A percentile compares a stretch with the other conserved stretches of the same genome.
These are phyloP conservation scores for Tolypeutes matacus DNA, from an alignment of 2,797 vertebrate genomes.

Conservation along the genomic window DNA sequence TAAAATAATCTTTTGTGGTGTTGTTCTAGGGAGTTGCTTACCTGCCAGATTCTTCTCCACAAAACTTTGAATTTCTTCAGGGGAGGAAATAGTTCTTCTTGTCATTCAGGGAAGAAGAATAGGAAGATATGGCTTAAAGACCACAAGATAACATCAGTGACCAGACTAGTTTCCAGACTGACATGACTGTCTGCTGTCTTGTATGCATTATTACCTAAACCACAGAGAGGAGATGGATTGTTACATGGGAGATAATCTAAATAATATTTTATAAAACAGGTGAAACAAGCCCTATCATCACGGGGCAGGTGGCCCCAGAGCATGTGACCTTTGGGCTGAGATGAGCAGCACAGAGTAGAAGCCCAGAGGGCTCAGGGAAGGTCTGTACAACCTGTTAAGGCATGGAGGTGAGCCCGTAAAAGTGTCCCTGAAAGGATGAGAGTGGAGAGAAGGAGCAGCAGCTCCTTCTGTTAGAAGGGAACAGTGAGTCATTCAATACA, in stretches of 20 bases:
- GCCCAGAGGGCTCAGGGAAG: background rate
- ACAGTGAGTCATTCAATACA: background rate
- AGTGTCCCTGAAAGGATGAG: background rate
- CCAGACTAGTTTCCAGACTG: background rate
- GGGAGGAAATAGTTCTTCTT: background rate
- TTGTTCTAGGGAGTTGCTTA: background rate
- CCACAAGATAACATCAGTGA: background rate
- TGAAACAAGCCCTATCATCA: background rate
- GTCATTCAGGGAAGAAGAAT: background rate
- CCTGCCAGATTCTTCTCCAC: background rate
- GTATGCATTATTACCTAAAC: background rate
- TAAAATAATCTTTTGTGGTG: background rate
- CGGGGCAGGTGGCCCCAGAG: background rate
- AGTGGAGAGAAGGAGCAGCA: background rate
- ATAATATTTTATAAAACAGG: background rate
- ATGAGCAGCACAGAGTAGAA: background rate
- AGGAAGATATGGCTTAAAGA: background rate
- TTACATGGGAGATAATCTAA: background rate
- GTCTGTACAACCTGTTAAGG: background rate
- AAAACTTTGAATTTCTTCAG: background rate
- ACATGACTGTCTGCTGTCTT: background rate
- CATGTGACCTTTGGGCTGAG: background rate
- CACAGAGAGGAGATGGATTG: background rate
- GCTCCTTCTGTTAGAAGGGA: no score
- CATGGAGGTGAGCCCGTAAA: background rate